Conservation (phyloP, 2,888 invertebrate species). For the Antitype chi region DNA sequence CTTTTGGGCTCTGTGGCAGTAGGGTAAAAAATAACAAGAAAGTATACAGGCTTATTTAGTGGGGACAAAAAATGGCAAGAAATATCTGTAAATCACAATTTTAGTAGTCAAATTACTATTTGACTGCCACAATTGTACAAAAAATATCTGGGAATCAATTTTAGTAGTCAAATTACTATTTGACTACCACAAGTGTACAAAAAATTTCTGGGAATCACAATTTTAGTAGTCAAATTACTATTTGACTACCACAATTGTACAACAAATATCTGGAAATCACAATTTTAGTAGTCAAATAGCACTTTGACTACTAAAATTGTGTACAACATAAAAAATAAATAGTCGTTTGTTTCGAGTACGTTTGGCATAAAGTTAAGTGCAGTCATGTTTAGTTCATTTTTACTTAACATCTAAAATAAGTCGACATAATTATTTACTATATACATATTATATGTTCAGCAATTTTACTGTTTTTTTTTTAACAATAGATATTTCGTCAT, state of each 20-base stretch:
- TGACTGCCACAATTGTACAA: too few species aligned
- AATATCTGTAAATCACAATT: background rate
- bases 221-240: too few species aligned
- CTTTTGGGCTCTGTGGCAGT: background rate
- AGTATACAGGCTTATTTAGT: background rate
- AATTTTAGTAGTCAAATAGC: too few species aligned
- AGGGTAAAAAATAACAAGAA: background rate
- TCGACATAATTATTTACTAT: constrained; percentile 56
- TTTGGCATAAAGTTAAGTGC: constrained; percentile 57
- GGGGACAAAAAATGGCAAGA: background rate
- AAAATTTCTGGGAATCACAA: background rate
- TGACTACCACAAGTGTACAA: too few species aligned
- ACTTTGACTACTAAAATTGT: background rate
- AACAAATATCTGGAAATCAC: background rate
- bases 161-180: background rate
- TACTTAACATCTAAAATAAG: constrained; percentile 56
- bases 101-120: too few species aligned
- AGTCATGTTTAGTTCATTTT: constrained; percentile 60
- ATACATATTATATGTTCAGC: constrained; percentile 45
- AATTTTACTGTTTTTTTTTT: constrained; percentile 32
- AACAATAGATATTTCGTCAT: constrained; percentile 35
- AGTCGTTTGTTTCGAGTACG: constrained; percentile 53
- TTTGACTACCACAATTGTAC: too few species aligned
- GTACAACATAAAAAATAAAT: constrained; percentile 9
- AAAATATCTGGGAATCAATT: background rate